phyloP scores from a whole-genome alignment of 2,888 invertebrate genomes.

The Diploptera punctata region DNA sequence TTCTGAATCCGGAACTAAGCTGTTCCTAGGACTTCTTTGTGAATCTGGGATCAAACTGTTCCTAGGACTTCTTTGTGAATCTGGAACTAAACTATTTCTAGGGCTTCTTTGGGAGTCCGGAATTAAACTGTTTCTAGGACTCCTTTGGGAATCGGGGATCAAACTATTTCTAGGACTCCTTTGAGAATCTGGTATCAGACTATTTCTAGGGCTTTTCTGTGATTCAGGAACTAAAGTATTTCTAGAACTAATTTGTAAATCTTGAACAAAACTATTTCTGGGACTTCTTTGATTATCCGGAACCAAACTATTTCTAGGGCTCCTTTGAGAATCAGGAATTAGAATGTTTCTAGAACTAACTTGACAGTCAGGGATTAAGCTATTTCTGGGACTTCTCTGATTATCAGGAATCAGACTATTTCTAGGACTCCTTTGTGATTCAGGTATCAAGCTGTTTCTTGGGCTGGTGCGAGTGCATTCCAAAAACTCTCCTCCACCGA shows the following conservation, averaged over 20 bases:
- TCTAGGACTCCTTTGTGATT: slow-evolving; percentile 63
- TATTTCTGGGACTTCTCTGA: slow-evolving; percentile 61
- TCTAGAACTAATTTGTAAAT: slow-evolving; percentile 63
- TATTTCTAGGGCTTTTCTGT: slow-evolving; percentile 58
- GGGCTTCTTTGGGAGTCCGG: slow-evolving; percentile 64
- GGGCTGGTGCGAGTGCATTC: slow-evolving; percentile 64
- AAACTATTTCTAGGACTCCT: slow-evolving; percentile 52
- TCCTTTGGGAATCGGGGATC: slow-evolving; percentile 56
- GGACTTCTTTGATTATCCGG: slow-evolving; percentile 66
- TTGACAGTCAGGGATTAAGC: slow-evolving; percentile 60
- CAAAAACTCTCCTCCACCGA: slow-evolving; percentile 60
- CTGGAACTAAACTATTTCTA: slow-evolving; percentile 69
- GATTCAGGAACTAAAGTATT: slow-evolving; percentile 62
- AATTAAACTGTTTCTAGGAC: slow-evolving; percentile 62
- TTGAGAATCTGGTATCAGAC: slow-evolving; percentile 55
- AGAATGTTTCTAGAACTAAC: slow-evolving; percentile 66
- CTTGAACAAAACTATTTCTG: slow-evolving; percentile 69
- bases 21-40: slow-evolving; percentile 65
- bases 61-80: slow-evolving; percentile 60
- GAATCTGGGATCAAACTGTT: slow-evolving; percentile 62
- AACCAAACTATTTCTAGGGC: slow-evolving; percentile 63
- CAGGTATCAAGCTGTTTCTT: slow-evolving; percentile 66
- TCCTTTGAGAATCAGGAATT: slow-evolving; percentile 63
- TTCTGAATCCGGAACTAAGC: slow-evolving; percentile 64
- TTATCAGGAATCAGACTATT: slow-evolving; percentile 69